Base-by-base conservation (phyloP, 2,888 invertebrate genomes). In the Creontiades dilutus region DNA sequence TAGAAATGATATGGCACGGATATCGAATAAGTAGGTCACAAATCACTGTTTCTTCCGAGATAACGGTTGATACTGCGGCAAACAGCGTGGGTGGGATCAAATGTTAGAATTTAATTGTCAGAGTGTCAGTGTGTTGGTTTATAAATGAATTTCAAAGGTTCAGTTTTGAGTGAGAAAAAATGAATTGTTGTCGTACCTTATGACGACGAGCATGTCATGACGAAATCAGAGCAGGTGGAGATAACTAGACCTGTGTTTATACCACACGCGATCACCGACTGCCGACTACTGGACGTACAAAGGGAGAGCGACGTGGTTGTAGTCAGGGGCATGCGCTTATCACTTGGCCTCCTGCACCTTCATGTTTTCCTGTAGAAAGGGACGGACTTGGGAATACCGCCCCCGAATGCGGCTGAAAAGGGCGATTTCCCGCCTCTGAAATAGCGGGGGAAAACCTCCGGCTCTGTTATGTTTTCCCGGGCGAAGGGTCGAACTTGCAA, bases 191-290 rank as follows among this genome's bases (percentile, higher is more conserved):
- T 1, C 0, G n/a, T 52, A 82, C 82, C 82, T 82, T 82, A 27
- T 5, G 52, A 82, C 7, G 55, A 52, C 82, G 82, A 82, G 23
- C 82, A 82, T 82, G 27, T 52, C 27, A 47, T 52, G 82, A 82
- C 55, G 82, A 47, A 52, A 52, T 23, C 23, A 52, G 47, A 82
- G 27, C 27, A 82, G 78, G 78, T 82, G 82, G 47, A 46, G 37
- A 28, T 23, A 52, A 52, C 52, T 19, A 46, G 81, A 52, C 48
- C 52, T n/a, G 82, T 52, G 48, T 23, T 68, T 68, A 16, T 23
- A 81, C 82, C 55, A 82, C 82, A 82, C 82, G 52, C 55, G 82
- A 52, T 82, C 82, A 82, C 82, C 52, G 82, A 82, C 82, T 82
- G 27, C 82, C 82, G 52, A 52, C 82, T 19, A 82, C 82, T 82